Evolutionary conservation across 2,888 invertebrate species (phyloP).

Genomic region (Petrolisthes cinctipes): DNA sequence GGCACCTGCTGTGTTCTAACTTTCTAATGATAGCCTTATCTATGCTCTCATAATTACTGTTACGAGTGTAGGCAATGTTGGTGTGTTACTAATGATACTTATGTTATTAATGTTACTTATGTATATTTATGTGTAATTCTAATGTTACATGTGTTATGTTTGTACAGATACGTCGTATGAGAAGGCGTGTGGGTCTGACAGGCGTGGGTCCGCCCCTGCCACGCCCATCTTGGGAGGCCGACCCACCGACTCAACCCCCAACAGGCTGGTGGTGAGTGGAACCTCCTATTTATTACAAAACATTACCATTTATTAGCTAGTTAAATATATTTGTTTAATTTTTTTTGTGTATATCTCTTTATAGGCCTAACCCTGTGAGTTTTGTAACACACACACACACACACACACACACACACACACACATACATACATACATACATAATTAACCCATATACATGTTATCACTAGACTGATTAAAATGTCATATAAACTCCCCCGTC

Average conservation of each 20-base stretch:
- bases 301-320: background rate
- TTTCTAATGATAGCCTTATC: no score
- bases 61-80: no score
- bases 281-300: background rate
- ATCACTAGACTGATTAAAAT: background rate
- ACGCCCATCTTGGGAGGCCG: constrained; percentile 81
- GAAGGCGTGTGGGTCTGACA: constrained; percentile 79
- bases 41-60: no score
- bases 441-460: background rate
- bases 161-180: constrained; percentile 88
- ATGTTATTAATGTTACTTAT: background rate
- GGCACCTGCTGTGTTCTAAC: no score
- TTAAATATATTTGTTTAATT: background rate
- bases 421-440: background rate
- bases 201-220: constrained; percentile 84
- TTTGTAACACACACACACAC: background rate
- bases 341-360: background rate
- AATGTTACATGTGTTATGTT: background rate
- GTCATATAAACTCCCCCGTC: no score
- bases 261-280: constrained; percentile 80
- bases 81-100: no score
- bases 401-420: background rate
- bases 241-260: constrained; percentile 79
- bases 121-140: background rate
- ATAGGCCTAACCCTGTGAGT: no score